Evolutionary conservation across 2,797 vertebrate species (phyloP).

Genomic region (Megaceryle alcyon): DNA sequence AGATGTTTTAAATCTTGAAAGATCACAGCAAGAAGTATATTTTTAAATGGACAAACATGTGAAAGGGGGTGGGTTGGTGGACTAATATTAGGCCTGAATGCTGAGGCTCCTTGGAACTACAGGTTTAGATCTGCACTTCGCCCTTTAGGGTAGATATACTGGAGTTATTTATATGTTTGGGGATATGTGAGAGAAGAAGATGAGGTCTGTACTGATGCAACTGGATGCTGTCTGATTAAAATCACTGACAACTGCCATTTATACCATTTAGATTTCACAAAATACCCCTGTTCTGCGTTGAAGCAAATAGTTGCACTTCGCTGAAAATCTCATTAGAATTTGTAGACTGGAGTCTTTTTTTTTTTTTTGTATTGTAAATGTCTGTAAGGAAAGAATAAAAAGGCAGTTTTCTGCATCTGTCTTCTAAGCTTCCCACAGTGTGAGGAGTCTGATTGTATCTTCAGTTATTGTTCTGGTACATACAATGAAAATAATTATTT

Average conservation of each 20-base stretch:
- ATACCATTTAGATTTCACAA: neutral
- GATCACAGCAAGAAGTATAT: constrained; percentile 1
- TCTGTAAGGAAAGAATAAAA: neutral
- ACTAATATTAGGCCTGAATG: constrained; percentile 47
- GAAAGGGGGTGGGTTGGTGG: neutral
- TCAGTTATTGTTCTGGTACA: neutral
- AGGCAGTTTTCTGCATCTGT: neutral
- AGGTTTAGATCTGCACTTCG: constrained; percentile 49
- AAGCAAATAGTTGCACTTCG: neutral
- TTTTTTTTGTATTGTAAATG: neutral
- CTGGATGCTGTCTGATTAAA: neutral
- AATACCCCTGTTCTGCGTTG: neutral
- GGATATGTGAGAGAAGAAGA: constrained; percentile 3
- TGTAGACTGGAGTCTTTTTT: neutral
- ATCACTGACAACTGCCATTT: neutral
- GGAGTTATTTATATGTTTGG: constrained; percentile 53
- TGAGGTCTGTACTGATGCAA: neutral
- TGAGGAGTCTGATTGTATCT: neutral
- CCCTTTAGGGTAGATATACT: constrained; percentile 32
- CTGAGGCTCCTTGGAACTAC: constrained; percentile 4
- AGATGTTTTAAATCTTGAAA: neutral
- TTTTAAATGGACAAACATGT: constrained; percentile 36
- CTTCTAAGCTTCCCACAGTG: neutral
- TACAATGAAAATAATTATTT: neutral
- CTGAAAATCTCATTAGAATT: neutral